phyloP scores from a whole-genome alignment of 1,140 invertebrate species.

The Zaprionus capensis region DNA sequence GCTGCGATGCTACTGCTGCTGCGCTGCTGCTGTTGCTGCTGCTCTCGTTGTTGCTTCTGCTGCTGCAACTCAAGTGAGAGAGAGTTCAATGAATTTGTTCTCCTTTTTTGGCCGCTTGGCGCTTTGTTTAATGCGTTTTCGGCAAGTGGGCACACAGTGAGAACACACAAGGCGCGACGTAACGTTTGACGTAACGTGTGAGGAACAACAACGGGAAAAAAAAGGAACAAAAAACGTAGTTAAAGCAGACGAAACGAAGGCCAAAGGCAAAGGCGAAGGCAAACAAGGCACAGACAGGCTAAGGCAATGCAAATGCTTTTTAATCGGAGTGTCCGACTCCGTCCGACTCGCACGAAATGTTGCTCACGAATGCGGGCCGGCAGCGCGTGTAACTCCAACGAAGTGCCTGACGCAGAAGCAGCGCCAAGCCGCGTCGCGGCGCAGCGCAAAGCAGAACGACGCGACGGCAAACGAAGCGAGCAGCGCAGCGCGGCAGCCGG shows the following conservation, averaged over 20 bases:
- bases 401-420: slow-evolving; percentile 65
- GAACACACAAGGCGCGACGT: slow-evolving; percentile 20
- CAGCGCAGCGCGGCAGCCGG: slow-evolving; percentile 32
- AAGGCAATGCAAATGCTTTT: slow-evolving; percentile 27
- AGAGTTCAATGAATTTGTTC: slow-evolving; percentile 48
- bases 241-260: slow-evolving; percentile 22
- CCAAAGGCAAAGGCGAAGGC: slow-evolving; percentile 12
- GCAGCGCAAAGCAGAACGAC: slow-evolving; percentile 41
- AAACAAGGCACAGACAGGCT: slow-evolving; percentile 14
- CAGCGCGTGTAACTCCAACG: slow-evolving; percentile 75
- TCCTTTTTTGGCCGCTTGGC: slow-evolving; percentile 24
- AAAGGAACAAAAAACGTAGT: slow-evolving; percentile 14
- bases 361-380: slow-evolving; percentile 66
- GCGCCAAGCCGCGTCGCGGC: slow-evolving; percentile 38
- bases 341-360: slow-evolving; percentile 71
- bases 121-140: slow-evolving; percentile 18
- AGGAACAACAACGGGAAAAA: slow-evolving; percentile 41
- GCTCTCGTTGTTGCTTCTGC: slow-evolving; percentile 15
- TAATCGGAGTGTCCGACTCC: slow-evolving; percentile 49
- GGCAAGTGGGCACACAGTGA: slow-evolving; percentile 12
- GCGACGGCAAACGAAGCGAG: slow-evolving; percentile 40
- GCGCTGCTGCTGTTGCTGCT: slow-evolving; percentile 33
- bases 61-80: slow-evolving; percentile 40
- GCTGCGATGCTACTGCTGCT: slow-evolving; percentile 19
- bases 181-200: slow-evolving; percentile 5